These are phyloP conservation scores for Neoniphon sammara DNA, from an alignment of 2,797 vertebrate species.

Conservation along the genomic window DNA sequence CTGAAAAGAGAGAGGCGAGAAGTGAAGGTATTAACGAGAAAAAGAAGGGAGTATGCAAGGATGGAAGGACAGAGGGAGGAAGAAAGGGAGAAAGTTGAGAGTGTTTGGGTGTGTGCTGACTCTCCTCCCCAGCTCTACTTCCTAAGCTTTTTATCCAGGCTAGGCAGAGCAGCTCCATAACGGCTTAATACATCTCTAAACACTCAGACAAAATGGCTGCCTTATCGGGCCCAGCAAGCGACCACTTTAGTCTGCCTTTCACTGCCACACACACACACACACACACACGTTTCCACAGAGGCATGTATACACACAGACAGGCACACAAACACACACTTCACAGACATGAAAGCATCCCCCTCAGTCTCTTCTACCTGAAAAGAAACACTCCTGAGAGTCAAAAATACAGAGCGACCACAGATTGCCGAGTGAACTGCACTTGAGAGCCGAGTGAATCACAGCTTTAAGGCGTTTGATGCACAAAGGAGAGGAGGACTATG, in stretches of 20 bases:
- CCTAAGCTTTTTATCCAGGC: conserved; percentile 59
- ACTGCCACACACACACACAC: conserved; percentile 16
- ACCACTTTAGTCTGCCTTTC: conserved; percentile 49
- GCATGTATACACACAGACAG: conserved; percentile 9
- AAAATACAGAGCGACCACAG: conserved; percentile 27
- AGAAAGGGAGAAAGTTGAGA: neutral
- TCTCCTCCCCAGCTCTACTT: conserved; percentile 18
- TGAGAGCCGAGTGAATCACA: conserved; percentile 20
- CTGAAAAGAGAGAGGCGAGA: conserved; percentile 16
- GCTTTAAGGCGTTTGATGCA: conserved; percentile 10
- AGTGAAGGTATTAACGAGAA: conserved; percentile 27
- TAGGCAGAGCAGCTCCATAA: conserved; percentile 42
- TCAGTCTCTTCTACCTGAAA: conserved; percentile 3
- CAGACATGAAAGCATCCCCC: conserved; percentile 34
- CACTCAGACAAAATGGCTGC: conserved; percentile 55
- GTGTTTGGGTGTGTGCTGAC: conserved; percentile 2
- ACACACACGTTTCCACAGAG: conserved; percentile 28
- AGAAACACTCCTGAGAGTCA: neutral
- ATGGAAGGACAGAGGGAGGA: neutral
- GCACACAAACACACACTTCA: conserved; percentile 26
- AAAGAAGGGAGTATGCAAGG: conserved; percentile 17
- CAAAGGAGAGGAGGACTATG: conserved; percentile 10
- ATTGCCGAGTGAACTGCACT: conserved; percentile 25
- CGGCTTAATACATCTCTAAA: conserved; percentile 52
- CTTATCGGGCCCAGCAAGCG: conserved; percentile 53